These are phyloP conservation scores for Norana najaformis DNA, from an alignment of 2,888 invertebrate species.

Conservation along the genomic window DNA sequence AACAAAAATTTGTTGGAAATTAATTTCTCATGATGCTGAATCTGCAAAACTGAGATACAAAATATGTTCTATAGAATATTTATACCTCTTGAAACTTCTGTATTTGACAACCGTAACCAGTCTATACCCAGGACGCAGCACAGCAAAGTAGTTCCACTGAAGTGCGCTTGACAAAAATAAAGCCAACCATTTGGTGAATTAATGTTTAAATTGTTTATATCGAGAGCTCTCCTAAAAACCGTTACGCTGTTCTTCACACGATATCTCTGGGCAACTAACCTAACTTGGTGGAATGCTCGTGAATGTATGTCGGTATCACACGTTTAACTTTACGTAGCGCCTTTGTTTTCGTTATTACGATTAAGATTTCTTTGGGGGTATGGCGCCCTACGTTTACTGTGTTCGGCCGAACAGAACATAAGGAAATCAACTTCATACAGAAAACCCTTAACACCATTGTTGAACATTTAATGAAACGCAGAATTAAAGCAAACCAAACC, in stretches of 20 bases:
- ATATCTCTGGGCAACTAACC: not conserved
- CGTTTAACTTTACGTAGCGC: not conserved
- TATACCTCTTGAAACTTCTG: not conserved
- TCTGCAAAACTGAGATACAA: not conserved
- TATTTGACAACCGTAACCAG: not conserved
- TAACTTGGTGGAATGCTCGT: not conserved
- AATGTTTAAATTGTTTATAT: too few relatives aligned
- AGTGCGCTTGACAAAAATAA: not conserved
- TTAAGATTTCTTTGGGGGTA: not conserved
- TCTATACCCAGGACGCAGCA: too few relatives aligned
- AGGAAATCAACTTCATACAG: not conserved
- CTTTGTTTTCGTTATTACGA: not conserved
- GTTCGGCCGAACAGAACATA: not conserved
- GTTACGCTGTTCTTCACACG: too few relatives aligned
- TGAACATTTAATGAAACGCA: not conserved
- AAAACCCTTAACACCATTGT: not conserved
- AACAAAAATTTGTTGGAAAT: not conserved
- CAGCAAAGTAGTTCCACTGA: too few relatives aligned
- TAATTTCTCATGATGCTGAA: not conserved
- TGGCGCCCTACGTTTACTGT: not conserved
- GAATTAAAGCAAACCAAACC: not conserved
- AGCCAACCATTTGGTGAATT: not conserved
- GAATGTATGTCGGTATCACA: not conserved
- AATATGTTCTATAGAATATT: not conserved
- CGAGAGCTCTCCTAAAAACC: not conserved